These are phyloP conservation scores for Pyrocoelia pectoralis DNA, from an alignment of 2,888 invertebrate species.

Conservation along the genomic window DNA sequence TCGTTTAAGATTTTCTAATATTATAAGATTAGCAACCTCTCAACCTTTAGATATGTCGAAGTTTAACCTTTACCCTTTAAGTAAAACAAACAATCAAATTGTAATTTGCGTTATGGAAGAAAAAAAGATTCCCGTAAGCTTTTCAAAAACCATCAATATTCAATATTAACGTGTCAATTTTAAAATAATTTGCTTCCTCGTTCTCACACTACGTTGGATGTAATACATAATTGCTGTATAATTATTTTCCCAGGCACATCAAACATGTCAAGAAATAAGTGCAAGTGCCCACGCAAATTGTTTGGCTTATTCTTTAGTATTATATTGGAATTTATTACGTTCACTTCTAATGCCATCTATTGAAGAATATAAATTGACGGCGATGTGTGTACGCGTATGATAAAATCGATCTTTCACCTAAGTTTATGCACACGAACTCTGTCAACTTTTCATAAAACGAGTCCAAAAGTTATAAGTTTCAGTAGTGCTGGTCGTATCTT, in stretches of 20 bases:
- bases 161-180: slow-evolving; percentile 35
- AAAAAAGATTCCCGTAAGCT: slow-evolving; percentile 9
- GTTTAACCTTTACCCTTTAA: not conserved
- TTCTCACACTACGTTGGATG: slow-evolving; percentile 42
- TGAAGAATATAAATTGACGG: no score
- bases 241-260: slow-evolving; percentile 27
- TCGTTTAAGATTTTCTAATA: slow-evolving; percentile 28
- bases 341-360: no score
- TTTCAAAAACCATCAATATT: slow-evolving; percentile 29
- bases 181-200: slow-evolving; percentile 39
- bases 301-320: not conserved
- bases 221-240: slow-evolving; percentile 26
- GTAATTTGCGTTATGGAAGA: not conserved
- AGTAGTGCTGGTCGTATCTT: no score
- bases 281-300: slow-evolving; percentile 11
- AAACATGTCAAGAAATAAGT: slow-evolving; percentile 19
- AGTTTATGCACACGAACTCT: no score
- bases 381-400: no score
- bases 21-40: slow-evolving; percentile 7
- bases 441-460: no score
- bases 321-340: no score
- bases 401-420: no score
- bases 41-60: not conserved
- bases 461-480: no score
- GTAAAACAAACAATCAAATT: not conserved